phyloP scores from a whole-genome alignment of 2,888 invertebrate genomes.

The Lymantria dispar region DNA sequence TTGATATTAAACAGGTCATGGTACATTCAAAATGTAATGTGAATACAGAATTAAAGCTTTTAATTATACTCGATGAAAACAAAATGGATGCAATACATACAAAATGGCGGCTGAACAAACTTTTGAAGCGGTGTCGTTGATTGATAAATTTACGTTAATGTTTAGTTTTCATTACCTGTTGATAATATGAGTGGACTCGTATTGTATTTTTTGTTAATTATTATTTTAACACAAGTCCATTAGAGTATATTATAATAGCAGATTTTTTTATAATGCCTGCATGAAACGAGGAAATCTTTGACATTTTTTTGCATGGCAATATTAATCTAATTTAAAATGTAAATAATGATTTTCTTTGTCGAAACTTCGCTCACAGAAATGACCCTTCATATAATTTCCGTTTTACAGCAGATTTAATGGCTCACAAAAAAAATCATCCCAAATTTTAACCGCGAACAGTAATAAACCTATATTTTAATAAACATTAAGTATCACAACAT shows the following conservation, averaged over 20 bases:
- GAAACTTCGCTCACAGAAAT: too few species aligned
- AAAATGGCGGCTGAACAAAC: slow-evolving; percentile 15
- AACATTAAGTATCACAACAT: slow-evolving; percentile 6
- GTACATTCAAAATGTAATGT: too few species aligned
- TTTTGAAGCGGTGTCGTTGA: neutral
- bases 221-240: too few species aligned
- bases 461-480: neutral
- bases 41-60: slow-evolving; percentile 22
- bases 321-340: too few species aligned
- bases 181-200: neutral
- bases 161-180: slow-evolving; percentile 6
- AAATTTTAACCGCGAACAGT: neutral
- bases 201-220: neutral
- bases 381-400: neutral
- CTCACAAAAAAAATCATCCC: neutral
- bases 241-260: too few species aligned
- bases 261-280: too few species aligned
- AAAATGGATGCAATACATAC: slow-evolving; percentile 27
- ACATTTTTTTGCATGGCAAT: too few species aligned
- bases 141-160: slow-evolving; percentile 1
- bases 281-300: too few species aligned
- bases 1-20: too few species aligned
- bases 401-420: neutral
- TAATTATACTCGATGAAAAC: slow-evolving; percentile 32
- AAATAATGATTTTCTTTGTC: too few species aligned